phyloP scores from a whole-genome alignment of 2,888 invertebrate species.

The Ectemnius continuus region DNA sequence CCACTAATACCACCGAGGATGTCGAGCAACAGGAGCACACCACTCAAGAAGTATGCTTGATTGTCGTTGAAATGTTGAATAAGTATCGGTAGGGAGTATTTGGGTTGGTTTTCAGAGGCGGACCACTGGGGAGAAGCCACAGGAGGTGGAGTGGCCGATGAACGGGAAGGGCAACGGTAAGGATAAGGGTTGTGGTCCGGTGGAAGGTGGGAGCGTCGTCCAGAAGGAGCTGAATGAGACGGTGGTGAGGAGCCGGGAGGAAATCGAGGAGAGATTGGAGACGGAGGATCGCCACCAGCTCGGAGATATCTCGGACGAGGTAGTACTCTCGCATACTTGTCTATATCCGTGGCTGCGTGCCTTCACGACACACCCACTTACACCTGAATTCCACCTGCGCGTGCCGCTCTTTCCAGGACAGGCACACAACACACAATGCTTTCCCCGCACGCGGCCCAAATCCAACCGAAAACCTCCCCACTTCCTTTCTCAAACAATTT shows the following conservation, averaged over 20 bases:
- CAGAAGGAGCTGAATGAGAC: constrained; percentile 88
- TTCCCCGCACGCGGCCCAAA: too few relatives aligned
- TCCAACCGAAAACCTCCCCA: too few relatives aligned
- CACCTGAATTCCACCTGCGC: constrained; percentile 63
- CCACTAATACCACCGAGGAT: constrained; percentile 94
- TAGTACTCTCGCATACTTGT: constrained; percentile 69
- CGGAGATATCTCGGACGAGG: constrained; percentile 93
- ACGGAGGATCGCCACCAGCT: constrained; percentile 91
- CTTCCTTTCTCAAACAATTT: too few relatives aligned
- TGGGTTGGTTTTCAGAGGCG: constrained; percentile 77
- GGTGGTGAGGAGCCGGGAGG: constrained; percentile 88
- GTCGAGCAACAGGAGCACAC: constrained; percentile 93
- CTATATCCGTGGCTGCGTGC: not conserved
- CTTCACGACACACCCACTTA: constrained; percentile 54
- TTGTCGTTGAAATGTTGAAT: not conserved
- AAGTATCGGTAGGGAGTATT: not conserved
- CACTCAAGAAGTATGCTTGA: constrained; percentile 84
- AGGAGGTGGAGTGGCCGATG: constrained; percentile 67
- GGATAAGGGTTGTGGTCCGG: too few relatives aligned
- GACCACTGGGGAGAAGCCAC: constrained; percentile 78
- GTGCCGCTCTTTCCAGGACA: constrained; percentile 32
- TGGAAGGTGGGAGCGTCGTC: constrained; percentile 84
- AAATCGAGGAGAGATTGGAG: constrained; percentile 89
- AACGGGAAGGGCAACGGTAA: constrained; percentile 52
- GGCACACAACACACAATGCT: too few relatives aligned